Base-by-base conservation (phyloP, 1,140 invertebrate species). In the Sitophilus oryzae region DNA sequence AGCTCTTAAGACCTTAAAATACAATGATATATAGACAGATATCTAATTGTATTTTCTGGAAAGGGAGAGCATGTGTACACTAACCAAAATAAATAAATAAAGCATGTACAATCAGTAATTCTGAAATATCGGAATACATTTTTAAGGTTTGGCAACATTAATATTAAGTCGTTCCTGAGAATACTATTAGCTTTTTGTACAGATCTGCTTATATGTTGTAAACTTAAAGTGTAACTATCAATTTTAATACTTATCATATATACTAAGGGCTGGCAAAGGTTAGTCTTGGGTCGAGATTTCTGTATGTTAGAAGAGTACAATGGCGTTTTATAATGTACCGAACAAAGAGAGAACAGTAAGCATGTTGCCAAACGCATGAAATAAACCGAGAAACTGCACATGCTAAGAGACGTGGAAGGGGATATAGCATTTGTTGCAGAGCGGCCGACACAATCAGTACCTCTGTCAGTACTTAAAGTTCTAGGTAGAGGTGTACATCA, bases 61-160 rank as follows among this genome's bases (percentile, higher is more conserved):
- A 15, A 10, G 8, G 16, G 9, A 49, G 20, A 37, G 47, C 38
- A 10, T 36, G n/a, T 10, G 11, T 16, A 42, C 34, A 37, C 6
- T 49, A 45, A 45, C 14, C 8, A 40, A 40, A 6, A 15, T 40
- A 40, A 6, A 40, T 46, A 46, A 46, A 11, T 30, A 30, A 52
- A 22, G 56, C 56, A 41, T 58, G 56, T 58, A 58, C 56, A 58
- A 58, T 58, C 56, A 58, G 15, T 18, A 16, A 35, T 36, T 38
- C 23, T 40, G 34, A 18, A 6, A n/a, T 14, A 9, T 21, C 30
- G 16, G 41, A 38, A 47, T 35, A 23, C 16, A 22, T 2, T 47
- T 47, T 47, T 43, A 37, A 56, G 53, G 38, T 56, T 47, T 19
- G 44, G 53, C 46, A 50, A 45, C 46, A 43, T 56, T 55, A 47